Base-by-base conservation (phyloP, 2,888 invertebrate genomes). In the Trilocha varians region DNA sequence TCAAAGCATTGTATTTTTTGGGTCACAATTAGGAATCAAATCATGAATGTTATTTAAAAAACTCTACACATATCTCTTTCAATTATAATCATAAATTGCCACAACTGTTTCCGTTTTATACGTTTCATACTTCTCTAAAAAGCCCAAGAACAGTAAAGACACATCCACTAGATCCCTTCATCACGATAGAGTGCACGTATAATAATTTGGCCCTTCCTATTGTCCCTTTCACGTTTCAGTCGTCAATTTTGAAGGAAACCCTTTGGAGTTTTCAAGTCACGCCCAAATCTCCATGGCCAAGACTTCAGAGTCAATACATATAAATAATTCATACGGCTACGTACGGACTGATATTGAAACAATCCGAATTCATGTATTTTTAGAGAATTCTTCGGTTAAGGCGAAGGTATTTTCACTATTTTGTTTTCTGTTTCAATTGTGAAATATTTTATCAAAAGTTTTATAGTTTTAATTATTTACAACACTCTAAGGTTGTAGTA, bases 271-370 rank as follows among this genome's bases (percentile, higher is more conserved):
- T 43, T 44, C 67, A 48, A 69, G 70, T 71, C 70, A 72, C 71
- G 70, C 68, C 62, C 57, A 49, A 44, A 41, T 62, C 63, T 51
- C 56, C 55, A 57, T 57, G 52, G 50, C 52, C 50, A 54, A 51
- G 45, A 47, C 51, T 61, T 52, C 52, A 47, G 55, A 51, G 52
- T 48, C 65, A 61, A 65, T 70, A 71, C 66, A 64, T 59, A 75
- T 75, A 76, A 76, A 76, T 76, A 75, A 77, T 76, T 76, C 74
- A 77, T 74, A 65, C 49, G 62, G 55, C 54, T 53, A 59, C 53
- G 54, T 53, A 47, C 47, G 44, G 56, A 61, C 57, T 63, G 63
- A 72, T 70, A 75, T 75, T 71, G 70, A 71, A 73, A 75, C 75
- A 73, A 73, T 70, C 65, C 63, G 57, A 59, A 65, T 53, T 59